Evolutionary conservation across 2,888 invertebrate species (phyloP).

Genomic region (Tiliacea citrago): DNA sequence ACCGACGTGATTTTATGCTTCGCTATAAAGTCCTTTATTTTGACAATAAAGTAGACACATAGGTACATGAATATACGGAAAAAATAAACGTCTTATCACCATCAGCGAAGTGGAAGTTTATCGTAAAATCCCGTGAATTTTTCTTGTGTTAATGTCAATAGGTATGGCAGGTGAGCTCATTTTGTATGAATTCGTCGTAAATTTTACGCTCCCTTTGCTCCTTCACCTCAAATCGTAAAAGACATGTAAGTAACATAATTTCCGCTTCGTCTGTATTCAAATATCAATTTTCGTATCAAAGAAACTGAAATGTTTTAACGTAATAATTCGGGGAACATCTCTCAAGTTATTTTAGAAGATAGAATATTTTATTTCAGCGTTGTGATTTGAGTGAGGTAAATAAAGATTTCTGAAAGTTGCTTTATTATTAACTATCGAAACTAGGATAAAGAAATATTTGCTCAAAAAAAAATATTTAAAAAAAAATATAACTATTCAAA

Average conservation of each 20-base stretch:
- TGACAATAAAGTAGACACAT: slow-evolving; percentile 19
- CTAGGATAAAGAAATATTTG: not conserved
- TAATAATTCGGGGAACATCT: slow-evolving; percentile 23
- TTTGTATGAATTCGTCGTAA: slow-evolving; percentile 71
- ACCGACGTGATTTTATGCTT: not conserved
- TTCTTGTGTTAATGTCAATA: slow-evolving; percentile 68
- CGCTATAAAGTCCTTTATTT: not conserved
- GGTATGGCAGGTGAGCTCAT: slow-evolving; percentile 69
- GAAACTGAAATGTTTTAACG: slow-evolving; percentile 29
- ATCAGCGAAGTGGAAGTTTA: slow-evolving; percentile 50
- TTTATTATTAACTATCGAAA: not conserved
- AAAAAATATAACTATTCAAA: too few relatives aligned
- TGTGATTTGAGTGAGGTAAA: slow-evolving; percentile 1
- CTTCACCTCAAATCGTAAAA: slow-evolving; percentile 70
- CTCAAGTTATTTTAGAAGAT: slow-evolving; percentile 4
- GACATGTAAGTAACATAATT: slow-evolving; percentile 66
- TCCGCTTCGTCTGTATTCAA: slow-evolving; percentile 66
- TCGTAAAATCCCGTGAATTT: slow-evolving; percentile 62
- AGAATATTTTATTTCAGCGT: slow-evolving; percentile 4
- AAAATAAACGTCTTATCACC: slow-evolving; percentile 34
- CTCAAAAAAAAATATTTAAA: too few relatives aligned
- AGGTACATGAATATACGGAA: slow-evolving; percentile 5
- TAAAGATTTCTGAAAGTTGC: slow-evolving; percentile 4
- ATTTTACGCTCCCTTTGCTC: slow-evolving; percentile 72
- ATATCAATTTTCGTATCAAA: slow-evolving; percentile 65